Evolutionary conservation across 2,113 vertebrate species (phyloP).

Genomic region (Cebus imitator): DNA sequence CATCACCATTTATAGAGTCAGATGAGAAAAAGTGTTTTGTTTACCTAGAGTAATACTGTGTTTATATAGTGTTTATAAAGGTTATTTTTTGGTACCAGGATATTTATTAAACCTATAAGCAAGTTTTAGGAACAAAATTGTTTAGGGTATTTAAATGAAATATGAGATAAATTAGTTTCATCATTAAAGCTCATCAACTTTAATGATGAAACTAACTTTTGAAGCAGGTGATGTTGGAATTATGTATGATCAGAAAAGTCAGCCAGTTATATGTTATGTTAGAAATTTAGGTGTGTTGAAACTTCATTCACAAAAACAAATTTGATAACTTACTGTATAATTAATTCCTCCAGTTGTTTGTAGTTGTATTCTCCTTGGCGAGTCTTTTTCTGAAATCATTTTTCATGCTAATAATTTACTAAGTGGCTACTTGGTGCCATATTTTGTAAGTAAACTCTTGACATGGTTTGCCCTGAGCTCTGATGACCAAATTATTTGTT

Average conservation of each 20-base stretch:
- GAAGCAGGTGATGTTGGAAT: not conserved
- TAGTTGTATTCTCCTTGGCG: not conserved
- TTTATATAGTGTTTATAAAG: not conserved
- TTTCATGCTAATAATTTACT: constrained; percentile 4
- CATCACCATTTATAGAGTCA: not conserved
- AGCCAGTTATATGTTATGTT: not conserved
- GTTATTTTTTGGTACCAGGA: not conserved
- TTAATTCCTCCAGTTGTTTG: not conserved
- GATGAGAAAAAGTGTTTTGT: not conserved
- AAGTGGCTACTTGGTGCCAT: not conserved
- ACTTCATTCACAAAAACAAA: not conserved
- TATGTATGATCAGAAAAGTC: constrained; percentile 8
- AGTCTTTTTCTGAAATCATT: not conserved
- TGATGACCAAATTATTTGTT: not conserved
- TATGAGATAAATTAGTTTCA: not conserved
- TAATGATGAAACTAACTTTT: constrained; percentile 24
- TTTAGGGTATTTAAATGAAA: constrained; percentile 6
- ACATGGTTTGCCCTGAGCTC: not conserved
- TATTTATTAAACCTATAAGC: not conserved
- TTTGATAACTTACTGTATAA: not conserved
- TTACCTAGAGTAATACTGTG: not conserved
- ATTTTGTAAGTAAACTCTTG: not conserved
- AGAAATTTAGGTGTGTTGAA: not conserved
- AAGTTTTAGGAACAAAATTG: not conserved
- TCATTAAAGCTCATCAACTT: not conserved